Base-by-base conservation (phyloP, 2,888 invertebrate species). In the Mesorhabditis sp. region DNA sequence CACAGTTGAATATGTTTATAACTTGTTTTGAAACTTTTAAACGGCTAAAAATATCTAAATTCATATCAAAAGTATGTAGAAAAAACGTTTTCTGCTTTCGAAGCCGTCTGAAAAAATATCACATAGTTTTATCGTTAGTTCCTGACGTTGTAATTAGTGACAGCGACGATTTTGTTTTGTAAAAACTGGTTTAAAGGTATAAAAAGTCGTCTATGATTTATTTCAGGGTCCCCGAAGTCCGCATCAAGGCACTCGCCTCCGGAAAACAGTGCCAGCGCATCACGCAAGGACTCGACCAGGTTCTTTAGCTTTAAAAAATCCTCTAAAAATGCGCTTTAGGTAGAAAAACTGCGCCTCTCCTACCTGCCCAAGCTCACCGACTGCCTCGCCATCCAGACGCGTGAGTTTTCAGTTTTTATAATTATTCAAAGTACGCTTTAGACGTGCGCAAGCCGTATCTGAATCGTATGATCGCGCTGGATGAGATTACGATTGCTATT, bases 391-490 rank as follows among this genome's bases (percentile, higher is more conserved):
- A 78, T 83, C 65, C 70, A 76, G 61, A 78, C 78, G 67, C 83
- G 83, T 84, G 70, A 72, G 79, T 75, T 65, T 58, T 44, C n/a
- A 10, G 7, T 41, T 45, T 64, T n/a, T 65, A 15, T 7, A n/a
- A 41, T 45, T 15, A 66, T 63, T 64, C n/a, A 10, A 63, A 13
- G 15, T 5, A 3, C 6, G 62, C 69, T 81, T 71, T 68, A 83
- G 83, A 83, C 70, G 75, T 76, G 15, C 77, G 79, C 43, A 76
- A 74, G 61, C 77, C 82, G 4, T 80, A 83, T 67, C 75, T 83
- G 4, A 72, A 81, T 66, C 77, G 83, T 43, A 83, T 83, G 83
- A 84, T 83, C 44, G 82, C 82, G 5, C 76, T 81, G 44, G 83
- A 83, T 67, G 83, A 82, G 63, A 77, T 84, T 28, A 65, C 73